Percentiles rank a stretch among this genome's conserved stretches.
Conservation (phyloP, 2,113 vertebrate genomes). For the Epinephelus moara region DNA sequence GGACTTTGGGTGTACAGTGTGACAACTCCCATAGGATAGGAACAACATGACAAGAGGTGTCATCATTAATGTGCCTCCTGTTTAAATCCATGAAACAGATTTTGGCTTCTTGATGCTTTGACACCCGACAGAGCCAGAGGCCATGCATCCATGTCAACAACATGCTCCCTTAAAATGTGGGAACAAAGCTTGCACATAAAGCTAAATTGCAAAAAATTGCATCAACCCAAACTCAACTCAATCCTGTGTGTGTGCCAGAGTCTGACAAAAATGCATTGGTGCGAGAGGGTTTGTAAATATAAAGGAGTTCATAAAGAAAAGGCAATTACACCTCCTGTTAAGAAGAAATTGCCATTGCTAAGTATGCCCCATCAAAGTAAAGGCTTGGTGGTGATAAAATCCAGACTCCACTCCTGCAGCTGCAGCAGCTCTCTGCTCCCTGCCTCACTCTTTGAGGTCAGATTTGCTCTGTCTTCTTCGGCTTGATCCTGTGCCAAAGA, state of each 20-base stretch:
- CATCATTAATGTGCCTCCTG: not conserved
- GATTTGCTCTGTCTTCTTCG: slow-evolving; percentile 54
- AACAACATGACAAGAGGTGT: slow-evolving; percentile 4
- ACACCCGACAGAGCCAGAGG: not conserved
- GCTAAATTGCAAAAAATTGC: not conserved
- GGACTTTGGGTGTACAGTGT: not conserved
- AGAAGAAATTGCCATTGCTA: slow-evolving; percentile 55
- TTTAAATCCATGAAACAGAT: not conserved
- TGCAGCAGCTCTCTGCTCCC: slow-evolving; percentile 43
- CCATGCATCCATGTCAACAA: not conserved
- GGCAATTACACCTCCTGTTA: slow-evolving; percentile 44
- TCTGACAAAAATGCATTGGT: not conserved
- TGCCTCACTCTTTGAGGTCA: slow-evolving; percentile 60
- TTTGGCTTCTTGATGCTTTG: not conserved
- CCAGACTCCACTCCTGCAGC: slow-evolving; percentile 44
- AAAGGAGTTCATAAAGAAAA: slow-evolving; percentile 40
- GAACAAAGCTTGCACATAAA: not conserved
- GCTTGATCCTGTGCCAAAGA: slow-evolving; percentile 65
- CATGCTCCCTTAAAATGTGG: not conserved
- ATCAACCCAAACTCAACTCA: not conserved
- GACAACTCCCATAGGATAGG: not conserved
- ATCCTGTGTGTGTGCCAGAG: not conserved
- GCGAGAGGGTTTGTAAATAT: slow-evolving; percentile 10
- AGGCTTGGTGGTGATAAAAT: slow-evolving; percentile 54
- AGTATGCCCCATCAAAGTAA: slow-evolving; percentile 63